phyloP scores from a whole-genome alignment of 2,113 vertebrate genomes.

The Fregetta grallaria region DNA sequence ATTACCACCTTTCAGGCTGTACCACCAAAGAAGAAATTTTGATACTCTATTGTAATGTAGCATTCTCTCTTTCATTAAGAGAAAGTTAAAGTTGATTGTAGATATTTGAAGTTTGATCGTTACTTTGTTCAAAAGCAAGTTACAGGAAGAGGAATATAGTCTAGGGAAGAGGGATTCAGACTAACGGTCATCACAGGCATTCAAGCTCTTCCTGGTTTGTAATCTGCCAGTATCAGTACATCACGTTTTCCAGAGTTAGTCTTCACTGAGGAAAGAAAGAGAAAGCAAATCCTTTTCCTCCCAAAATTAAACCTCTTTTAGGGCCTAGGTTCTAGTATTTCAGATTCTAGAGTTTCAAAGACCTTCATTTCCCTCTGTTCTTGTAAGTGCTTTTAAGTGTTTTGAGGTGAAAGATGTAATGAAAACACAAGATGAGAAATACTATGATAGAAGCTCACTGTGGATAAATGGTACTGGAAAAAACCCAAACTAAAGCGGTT shows the following conservation, averaged over 20 bases:
- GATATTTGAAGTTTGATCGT: background rate
- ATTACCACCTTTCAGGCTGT: slow-evolving; percentile 37
- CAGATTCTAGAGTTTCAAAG: background rate
- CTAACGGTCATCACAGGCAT: background rate
- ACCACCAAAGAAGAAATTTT: background rate
- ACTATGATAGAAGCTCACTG: background rate
- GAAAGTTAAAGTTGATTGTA: background rate
- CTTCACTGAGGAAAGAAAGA: background rate
- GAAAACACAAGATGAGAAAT: background rate
- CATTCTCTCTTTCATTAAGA: background rate
- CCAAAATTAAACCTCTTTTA: background rate
- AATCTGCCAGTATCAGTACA: background rate
- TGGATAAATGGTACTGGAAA: background rate
- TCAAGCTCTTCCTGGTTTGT: background rate
- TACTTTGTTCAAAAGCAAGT: background rate
- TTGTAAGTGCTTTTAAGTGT: background rate
- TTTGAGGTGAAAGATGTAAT: background rate
- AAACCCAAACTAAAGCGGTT: background rate
- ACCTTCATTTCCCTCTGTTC: background rate
- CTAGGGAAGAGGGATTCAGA: background rate
- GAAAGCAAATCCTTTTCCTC: background rate
- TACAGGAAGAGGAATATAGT: background rate
- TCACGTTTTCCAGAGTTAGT: background rate
- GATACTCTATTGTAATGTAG: background rate
- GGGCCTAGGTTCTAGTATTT: background rate